Percentiles rank a stretch among this genome's conserved stretches.
These are phyloP conservation scores for Nycticryphes semicollaris DNA, from an alignment of 2,113 vertebrate species.

Conservation along the genomic window DNA sequence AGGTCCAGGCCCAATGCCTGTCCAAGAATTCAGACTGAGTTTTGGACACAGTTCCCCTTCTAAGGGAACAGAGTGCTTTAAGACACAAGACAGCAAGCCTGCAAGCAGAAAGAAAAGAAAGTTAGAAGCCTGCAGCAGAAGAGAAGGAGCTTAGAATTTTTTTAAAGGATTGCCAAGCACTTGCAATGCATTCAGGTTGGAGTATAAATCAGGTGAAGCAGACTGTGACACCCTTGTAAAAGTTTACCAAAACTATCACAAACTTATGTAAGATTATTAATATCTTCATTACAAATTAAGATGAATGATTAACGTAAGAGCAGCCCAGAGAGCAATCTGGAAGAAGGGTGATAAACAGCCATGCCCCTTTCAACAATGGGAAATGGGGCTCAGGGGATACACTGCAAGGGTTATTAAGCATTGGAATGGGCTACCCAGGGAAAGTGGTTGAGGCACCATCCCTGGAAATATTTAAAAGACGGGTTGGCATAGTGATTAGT, in stretches of 20 bases:
- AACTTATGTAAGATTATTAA: background rate
- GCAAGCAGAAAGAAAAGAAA: background rate
- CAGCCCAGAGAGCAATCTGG: background rate
- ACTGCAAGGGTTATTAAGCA: too few species aligned
- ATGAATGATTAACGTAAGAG: background rate
- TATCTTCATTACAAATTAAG: background rate
- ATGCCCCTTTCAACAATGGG: background rate
- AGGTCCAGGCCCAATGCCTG: background rate
- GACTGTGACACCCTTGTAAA: background rate
- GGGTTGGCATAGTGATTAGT: too few species aligned
- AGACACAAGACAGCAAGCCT: background rate
- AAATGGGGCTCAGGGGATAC: background rate
- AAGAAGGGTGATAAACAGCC: background rate
- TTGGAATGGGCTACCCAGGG: too few species aligned
- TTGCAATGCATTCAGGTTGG: background rate
- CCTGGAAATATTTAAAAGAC: too few species aligned
- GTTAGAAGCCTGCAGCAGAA: background rate
- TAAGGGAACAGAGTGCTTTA: background rate
- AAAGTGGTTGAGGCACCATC: too few species aligned
- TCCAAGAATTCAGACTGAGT: background rate
- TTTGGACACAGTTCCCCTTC: background rate
- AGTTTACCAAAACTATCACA: background rate
- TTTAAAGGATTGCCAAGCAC: background rate
- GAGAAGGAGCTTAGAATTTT: background rate
- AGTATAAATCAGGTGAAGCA: background rate